Percentiles rank a stretch among this genome's conserved stretches.
Conservation (phyloP, 1,140 invertebrate species). For the Drosophila albomicans region DNA sequence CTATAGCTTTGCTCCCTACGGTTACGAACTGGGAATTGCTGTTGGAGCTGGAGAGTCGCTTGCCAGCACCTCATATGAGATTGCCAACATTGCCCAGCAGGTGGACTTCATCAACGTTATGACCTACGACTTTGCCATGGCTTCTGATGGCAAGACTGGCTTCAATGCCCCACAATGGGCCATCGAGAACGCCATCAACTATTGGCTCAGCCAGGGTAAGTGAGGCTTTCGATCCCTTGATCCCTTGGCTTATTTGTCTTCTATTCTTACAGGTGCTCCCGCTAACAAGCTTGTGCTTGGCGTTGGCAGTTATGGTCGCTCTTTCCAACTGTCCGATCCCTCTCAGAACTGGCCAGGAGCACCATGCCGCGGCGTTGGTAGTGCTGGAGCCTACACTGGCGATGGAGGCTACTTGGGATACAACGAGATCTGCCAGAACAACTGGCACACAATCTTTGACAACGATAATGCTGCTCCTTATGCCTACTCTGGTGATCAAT, state of each 20-base stretch:
- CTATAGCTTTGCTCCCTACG: constrained; percentile 85
- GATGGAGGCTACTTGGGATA: constrained; percentile 90
- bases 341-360: constrained; percentile 86
- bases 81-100: constrained; percentile 85
- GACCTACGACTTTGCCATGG: constrained; percentile 90
- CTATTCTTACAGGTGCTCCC: constrained; percentile 72
- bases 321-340: constrained; percentile 87
- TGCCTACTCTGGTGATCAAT: constrained; percentile 81
- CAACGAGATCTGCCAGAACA: constrained; percentile 88
- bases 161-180: constrained; percentile 87
- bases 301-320: constrained; percentile 88
- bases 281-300: constrained; percentile 88
- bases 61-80: constrained; percentile 87
- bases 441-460: constrained; percentile 64
- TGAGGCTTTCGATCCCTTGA: too few relatives aligned
- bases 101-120: constrained; percentile 89
- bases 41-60: constrained; percentile 86
- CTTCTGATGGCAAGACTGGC: constrained; percentile 84
- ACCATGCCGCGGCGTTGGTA: constrained; percentile 86
- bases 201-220: constrained; percentile 81
- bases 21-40: constrained; percentile 87
- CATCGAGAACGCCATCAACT: constrained; percentile 68
- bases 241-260: too few relatives aligned
- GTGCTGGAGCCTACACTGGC: constrained; percentile 89
- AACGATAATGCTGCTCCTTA: constrained; percentile 67